Evolutionary conservation across 2,888 invertebrate genomes (phyloP).

Genomic region (Caradrina clavipalpis): DNA sequence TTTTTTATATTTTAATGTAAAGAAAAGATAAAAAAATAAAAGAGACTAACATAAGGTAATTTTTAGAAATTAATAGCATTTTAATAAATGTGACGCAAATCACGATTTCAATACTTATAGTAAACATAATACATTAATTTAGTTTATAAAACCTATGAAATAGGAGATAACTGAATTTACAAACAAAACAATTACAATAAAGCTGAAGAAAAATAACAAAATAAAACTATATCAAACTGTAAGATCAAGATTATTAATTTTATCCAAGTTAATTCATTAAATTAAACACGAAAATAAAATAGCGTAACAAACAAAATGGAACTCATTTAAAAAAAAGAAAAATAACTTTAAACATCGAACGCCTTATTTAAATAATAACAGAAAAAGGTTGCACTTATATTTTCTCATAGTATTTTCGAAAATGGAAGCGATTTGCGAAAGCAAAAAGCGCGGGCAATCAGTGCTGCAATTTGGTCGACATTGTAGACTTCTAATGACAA

Average conservation of each 20-base stretch:
- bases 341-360: neutral
- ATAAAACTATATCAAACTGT: neutral
- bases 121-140: no score
- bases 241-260: no score
- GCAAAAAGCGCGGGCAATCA: slow-evolving; percentile 64
- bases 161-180: slow-evolving; percentile 11
- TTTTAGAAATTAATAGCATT: no score
- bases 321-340: neutral
- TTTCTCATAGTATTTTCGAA: slow-evolving; percentile 35
- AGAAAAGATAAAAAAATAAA: no score
- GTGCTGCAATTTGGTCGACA: slow-evolving; percentile 74
- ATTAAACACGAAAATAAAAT: neutral
- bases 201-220: neutral
- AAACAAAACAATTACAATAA: slow-evolving; percentile 14
- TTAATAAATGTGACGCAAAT: no score
- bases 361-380: neutral
- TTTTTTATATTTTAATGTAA: no score
- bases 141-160: no score
- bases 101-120: neutral
- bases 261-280: no score
- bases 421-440: slow-evolving; percentile 50
- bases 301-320: neutral
- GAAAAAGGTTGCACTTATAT: neutral
- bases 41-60: no score
- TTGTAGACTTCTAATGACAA: slow-evolving; percentile 79